Evolutionary conservation across 2,888 invertebrate species (phyloP).

Genomic region (Dasysyrphus tricinctus): DNA sequence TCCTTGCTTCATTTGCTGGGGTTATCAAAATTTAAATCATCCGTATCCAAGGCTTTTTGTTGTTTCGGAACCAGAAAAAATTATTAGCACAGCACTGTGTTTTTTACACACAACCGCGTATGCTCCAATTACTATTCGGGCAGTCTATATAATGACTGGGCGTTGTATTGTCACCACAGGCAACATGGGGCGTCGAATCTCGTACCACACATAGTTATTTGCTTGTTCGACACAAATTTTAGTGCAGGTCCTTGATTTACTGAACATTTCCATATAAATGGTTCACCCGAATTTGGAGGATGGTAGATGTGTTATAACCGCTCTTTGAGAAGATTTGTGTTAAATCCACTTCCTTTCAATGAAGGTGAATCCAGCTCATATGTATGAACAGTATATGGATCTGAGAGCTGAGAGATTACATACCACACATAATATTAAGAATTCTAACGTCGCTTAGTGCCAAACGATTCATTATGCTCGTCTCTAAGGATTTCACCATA

Average conservation of each 20-base stretch:
- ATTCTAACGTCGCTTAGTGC: conserved; percentile 51
- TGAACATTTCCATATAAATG: conserved; percentile 8
- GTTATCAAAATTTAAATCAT: no score
- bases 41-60: no score
- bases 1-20: no score
- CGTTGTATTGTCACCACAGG: conserved; percentile 7
- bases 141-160: conserved; percentile 29
- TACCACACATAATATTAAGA: conserved; percentile 41
- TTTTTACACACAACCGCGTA: conserved; percentile 1
- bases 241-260: conserved; percentile 35
- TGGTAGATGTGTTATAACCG: neutral
- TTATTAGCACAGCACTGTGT: conserved; percentile 7
- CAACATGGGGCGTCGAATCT: conserved; percentile 2
- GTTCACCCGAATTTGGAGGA: conserved; percentile 10
- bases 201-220: conserved; percentile 1
- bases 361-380: neutral
- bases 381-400: neutral
- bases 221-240: conserved; percentile 54
- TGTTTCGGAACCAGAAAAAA: no score
- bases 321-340: conserved; percentile 42
- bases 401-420: neutral
- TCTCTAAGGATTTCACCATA: conserved; percentile 56
- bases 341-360: conserved; percentile 36
- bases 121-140: conserved; percentile 30
- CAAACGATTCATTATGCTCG: conserved; percentile 62